Conservation (phyloP, 2,113 vertebrate species). For the Cheilinus undulatus region DNA sequence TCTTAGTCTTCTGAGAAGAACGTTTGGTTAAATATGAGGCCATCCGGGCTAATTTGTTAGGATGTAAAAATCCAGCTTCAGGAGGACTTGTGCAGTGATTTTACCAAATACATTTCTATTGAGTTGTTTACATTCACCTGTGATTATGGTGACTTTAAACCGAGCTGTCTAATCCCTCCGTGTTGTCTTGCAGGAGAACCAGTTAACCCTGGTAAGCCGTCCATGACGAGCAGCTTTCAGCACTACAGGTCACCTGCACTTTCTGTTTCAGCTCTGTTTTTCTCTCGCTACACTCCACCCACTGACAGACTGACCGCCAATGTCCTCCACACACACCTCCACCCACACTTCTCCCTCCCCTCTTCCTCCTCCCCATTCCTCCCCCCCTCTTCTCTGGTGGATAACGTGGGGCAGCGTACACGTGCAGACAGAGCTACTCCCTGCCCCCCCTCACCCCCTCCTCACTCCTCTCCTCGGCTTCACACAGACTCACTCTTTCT, state of each 20-base stretch:
- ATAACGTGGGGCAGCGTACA: slow-evolving; percentile 45
- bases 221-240: slow-evolving; percentile 43
- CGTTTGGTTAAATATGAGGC: too few species aligned
- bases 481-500: slow-evolving; percentile 4
- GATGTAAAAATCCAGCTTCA: too few species aligned
- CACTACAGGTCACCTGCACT: slow-evolving; percentile 60
- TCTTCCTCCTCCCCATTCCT: not conserved
- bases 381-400: not conserved
- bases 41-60: too few species aligned
- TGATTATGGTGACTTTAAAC: not conserved
- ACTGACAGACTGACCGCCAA: slow-evolving; percentile 29
- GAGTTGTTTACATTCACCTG: not conserved
- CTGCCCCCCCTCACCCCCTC: not conserved
- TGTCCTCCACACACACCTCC: slow-evolving; percentile 2
- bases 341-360: not conserved
- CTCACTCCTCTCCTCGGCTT: not conserved
- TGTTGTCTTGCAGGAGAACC: slow-evolving; percentile 2
- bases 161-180: slow-evolving; percentile 21
- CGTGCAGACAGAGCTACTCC: slow-evolving; percentile 36
- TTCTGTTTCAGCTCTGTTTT: slow-evolving; percentile 37
- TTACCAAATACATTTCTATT: too few species aligned
- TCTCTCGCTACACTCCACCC: slow-evolving; percentile 24
- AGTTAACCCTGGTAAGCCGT: slow-evolving; percentile 24
- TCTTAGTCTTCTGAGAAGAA: too few species aligned
- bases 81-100: too few species aligned